Conservation (phyloP, 2,888 invertebrate genomes). For the Ectemnius continuus region DNA sequence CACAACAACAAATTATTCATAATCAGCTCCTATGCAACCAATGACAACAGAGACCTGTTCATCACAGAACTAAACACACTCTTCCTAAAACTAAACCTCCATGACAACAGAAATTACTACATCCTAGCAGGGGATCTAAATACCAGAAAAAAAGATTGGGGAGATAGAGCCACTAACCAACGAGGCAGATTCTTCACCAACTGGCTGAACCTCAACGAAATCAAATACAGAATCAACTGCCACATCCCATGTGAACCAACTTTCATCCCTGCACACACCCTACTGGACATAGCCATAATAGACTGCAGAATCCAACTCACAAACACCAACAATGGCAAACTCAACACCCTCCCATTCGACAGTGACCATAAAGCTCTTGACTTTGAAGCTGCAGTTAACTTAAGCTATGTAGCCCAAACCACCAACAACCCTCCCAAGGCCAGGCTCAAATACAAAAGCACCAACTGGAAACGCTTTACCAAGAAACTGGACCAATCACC, state of each 20-base stretch:
- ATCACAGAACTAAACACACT: neutral
- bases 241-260: neutral
- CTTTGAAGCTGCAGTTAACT: no score
- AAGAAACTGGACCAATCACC: no score
- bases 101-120: neutral
- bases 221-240: neutral
- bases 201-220: neutral
- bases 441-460: neutral
- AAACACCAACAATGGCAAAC: accelerated
- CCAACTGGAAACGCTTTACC: conserved; percentile 7
- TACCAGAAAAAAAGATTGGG: neutral
- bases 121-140: conserved; percentile 4
- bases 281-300: neutral
- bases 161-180: neutral
- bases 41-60: neutral
- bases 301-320: neutral
- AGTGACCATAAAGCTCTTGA: conserved; percentile 1
- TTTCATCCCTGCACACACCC: neutral
- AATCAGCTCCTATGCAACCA: neutral
- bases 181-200: neutral
- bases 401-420: neutral
- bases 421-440: neutral
- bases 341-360: neutral
- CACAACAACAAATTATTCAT: neutral
- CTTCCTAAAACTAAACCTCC: neutral